Percentiles rank a stretch among this genome's conserved stretches.
phyloP scores from a whole-genome alignment of 92 coral and sea anemone genomes.

The Meandrina meandrites region DNA sequence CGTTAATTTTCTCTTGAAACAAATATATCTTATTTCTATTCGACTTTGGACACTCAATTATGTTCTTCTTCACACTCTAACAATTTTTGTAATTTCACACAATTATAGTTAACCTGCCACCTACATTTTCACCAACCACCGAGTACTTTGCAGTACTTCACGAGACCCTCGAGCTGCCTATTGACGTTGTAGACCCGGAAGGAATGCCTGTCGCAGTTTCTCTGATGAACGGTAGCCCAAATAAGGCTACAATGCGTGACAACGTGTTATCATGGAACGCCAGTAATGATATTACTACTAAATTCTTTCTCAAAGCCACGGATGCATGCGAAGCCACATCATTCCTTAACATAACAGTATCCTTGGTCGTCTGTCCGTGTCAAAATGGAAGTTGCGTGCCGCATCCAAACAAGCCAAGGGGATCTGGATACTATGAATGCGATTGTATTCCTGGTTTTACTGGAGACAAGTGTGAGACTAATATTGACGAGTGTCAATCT shows the following conservation, averaged over 20 bases:
- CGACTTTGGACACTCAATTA: too few species aligned
- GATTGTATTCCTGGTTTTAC: constrained; percentile 4
- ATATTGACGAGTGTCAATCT: background rate
- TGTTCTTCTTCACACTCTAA: too few species aligned
- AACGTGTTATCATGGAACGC: background rate
- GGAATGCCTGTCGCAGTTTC: constrained; percentile 36
- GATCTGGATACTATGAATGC: constrained; percentile 25
- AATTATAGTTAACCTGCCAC: constrained; percentile 58
- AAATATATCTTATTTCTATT: too few species aligned
- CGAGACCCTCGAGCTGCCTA: constrained; percentile 30
- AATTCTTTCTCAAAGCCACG: constrained; percentile 1
- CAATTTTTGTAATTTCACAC: too few species aligned
- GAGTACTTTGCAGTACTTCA: constrained; percentile 47
- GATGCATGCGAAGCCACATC: constrained; percentile 36
- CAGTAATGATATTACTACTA: background rate
- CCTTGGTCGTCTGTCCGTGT: constrained; percentile 42
- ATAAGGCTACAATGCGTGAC: background rate
- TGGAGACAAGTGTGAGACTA: background rate
- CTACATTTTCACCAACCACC: constrained; percentile 32
- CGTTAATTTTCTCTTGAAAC: too few species aligned
- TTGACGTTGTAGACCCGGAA: constrained; percentile 59
- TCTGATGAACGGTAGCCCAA: background rate
- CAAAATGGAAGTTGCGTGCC: constrained; percentile 36
- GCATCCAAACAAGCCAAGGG: constrained; percentile 23
- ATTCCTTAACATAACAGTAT: constrained; percentile 8